A percentile compares a stretch with the other conserved stretches of the same genome.
These are phyloP conservation scores for Brachionus koreanus DNA, from an alignment of 1,140 invertebrate genomes.

Conservation along the genomic window DNA sequence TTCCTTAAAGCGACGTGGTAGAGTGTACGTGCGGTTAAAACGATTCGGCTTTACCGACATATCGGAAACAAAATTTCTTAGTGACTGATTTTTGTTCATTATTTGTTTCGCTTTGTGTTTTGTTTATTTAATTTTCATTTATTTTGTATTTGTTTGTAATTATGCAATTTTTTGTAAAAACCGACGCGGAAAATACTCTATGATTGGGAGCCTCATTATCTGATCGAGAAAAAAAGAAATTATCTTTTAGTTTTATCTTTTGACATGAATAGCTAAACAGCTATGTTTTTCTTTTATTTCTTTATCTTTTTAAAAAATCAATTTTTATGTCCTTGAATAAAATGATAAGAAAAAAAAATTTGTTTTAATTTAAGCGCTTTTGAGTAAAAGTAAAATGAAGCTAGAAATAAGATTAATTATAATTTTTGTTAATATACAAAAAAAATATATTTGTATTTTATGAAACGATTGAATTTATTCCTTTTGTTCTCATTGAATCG, in stretches of 20 bases:
- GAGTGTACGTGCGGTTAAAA: constrained; percentile 6
- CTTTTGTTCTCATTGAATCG: background rate
- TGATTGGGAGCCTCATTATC: background rate
- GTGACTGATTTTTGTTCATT: constrained; percentile 8
- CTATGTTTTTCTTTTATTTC: background rate
- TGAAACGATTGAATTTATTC: background rate
- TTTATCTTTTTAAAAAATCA: background rate
- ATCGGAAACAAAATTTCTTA: background rate
- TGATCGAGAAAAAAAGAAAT: background rate
- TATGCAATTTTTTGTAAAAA: background rate
- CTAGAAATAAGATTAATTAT: background rate
- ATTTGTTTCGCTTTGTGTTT: background rate
- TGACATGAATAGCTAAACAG: background rate
- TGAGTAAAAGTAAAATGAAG: background rate
- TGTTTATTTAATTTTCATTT: background rate
- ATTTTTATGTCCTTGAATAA: background rate
- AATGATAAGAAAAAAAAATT: background rate
- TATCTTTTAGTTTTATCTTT: background rate
- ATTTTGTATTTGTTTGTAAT: background rate
- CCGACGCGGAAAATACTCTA: background rate
- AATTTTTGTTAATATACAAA: background rate
- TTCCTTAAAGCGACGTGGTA: constrained; percentile 25
- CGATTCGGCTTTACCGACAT: background rate
- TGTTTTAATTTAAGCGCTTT: background rate
- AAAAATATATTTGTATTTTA: background rate